Evolutionary conservation across 2,113 vertebrate species (phyloP).

Genomic region (Hoplias malabaricus): DNA sequence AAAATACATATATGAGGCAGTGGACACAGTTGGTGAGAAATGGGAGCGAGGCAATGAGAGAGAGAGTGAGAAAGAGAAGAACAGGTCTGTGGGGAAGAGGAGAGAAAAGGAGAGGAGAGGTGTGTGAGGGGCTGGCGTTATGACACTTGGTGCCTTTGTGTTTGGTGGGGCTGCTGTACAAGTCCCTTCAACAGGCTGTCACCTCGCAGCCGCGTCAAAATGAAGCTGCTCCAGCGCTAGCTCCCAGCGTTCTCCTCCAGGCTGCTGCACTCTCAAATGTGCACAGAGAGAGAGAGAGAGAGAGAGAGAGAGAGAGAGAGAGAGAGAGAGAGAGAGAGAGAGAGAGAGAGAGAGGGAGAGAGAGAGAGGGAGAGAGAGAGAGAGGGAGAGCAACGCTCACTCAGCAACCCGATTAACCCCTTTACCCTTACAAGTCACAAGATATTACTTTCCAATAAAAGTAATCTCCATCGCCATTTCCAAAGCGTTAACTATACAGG

Average conservation of each 20-base stretch:
- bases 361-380: no score
- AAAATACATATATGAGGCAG: not conserved
- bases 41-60: not conserved
- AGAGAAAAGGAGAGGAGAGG: conserved; percentile 36
- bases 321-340: no score
- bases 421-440: not conserved
- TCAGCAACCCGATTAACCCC: not conserved
- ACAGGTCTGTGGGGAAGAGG: not conserved
- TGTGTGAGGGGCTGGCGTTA: conserved; percentile 39
- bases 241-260: conserved; percentile 20
- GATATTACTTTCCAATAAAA: not conserved
- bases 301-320: no score
- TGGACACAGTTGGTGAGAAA: conserved; percentile 27
- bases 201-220: conserved; percentile 39
- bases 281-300: not conserved
- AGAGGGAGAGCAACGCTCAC: not conserved
- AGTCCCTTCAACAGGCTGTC: conserved; percentile 53
- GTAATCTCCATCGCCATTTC: no score
- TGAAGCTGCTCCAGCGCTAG: conserved; percentile 30
- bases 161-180: conserved; percentile 46
- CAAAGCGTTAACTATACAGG: no score
- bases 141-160: conserved; percentile 51
- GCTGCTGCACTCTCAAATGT: conserved; percentile 15
- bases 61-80: not conserved
- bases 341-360: no score